Percentiles rank a stretch among this genome's conserved stretches.
Conservation (phyloP, 1,140 invertebrate genomes). For the Calycopis cecrops region DNA sequence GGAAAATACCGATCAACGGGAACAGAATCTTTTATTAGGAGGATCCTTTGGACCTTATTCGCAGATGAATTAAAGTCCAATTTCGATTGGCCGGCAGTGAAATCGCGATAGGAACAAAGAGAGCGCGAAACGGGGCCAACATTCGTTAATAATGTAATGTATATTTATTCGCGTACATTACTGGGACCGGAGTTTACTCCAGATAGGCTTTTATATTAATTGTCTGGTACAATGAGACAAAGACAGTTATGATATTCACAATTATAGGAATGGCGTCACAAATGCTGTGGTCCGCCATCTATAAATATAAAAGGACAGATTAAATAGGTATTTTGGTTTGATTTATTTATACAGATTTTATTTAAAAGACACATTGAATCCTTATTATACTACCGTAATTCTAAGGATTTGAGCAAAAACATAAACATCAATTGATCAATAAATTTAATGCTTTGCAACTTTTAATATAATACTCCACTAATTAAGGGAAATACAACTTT, state of each 20-base stretch:
- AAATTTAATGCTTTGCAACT: no score
- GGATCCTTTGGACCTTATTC: conserved; percentile 63
- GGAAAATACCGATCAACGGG: conserved; percentile 36
- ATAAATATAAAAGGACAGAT: no score
- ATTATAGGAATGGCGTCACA: conserved; percentile 2
- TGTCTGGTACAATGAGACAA: conserved; percentile 34
- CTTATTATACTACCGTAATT: no score
- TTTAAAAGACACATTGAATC: no score
- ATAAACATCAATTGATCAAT: no score
- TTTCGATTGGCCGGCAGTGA: conserved; percentile 51
- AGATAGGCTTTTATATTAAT: conserved; percentile 56
- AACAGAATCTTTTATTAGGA: conserved; percentile 46
- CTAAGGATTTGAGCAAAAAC: no score
- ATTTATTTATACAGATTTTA: no score
- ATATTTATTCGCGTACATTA: conserved; percentile 73
- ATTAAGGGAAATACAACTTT: no score
- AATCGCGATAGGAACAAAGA: conserved; percentile 71
- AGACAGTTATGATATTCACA: conserved; percentile 25
- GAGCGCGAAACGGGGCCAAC: conserved; percentile 71
- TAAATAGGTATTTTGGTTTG: no score
- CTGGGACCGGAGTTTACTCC: conserved; percentile 50
- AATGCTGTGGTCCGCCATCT: no score
- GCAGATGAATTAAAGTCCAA: conserved; percentile 42
- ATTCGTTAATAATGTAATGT: conserved; percentile 75
- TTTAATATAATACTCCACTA: no score